A percentile compares a stretch with the other conserved stretches of the same genome.
phyloP scores from a whole-genome alignment of 1,140 invertebrate species.

The Scylla paramamosain region DNA sequence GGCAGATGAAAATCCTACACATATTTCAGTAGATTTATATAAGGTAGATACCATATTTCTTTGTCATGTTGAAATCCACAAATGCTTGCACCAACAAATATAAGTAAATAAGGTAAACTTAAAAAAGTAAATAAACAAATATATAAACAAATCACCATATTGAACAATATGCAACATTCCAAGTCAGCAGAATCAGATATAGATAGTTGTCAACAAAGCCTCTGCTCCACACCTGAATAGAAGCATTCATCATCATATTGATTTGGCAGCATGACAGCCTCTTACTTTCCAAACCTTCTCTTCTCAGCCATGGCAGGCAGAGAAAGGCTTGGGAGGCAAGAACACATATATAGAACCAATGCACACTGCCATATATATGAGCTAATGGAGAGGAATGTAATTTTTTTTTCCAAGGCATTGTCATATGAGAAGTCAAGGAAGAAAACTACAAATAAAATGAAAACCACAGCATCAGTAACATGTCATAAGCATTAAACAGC shows the following conservation, averaged over 20 bases:
- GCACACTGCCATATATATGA: not conserved
- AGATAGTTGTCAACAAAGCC: not conserved
- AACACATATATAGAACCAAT: not conserved
- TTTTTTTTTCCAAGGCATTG: not conserved
- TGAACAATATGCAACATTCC: too few relatives aligned
- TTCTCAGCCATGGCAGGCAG: not conserved
- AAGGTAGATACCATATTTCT: not conserved
- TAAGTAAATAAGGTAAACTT: not conserved
- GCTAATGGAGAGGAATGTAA: not conserved
- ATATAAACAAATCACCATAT: not conserved
- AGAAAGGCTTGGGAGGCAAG: not conserved
- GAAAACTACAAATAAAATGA: not conserved
- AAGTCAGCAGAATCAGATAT: too few relatives aligned
- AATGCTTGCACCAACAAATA: not conserved
- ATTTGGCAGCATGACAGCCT: not conserved
- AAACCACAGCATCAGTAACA: not conserved
- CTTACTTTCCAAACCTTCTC: too few relatives aligned
- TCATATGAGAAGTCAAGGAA: not conserved
- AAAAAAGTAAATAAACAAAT: not conserved
- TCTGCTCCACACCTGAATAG: not conserved
- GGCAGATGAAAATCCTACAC: too few relatives aligned
- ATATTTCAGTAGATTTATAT: too few relatives aligned
- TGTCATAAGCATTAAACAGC: not conserved
- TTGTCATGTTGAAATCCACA: not conserved
- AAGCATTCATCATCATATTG: not conserved